Evolutionary conservation across 2,797 vertebrate species (phyloP), one percentile per base, ranked within the genome.

Genomic region (Smutsia temminckii): DNA sequence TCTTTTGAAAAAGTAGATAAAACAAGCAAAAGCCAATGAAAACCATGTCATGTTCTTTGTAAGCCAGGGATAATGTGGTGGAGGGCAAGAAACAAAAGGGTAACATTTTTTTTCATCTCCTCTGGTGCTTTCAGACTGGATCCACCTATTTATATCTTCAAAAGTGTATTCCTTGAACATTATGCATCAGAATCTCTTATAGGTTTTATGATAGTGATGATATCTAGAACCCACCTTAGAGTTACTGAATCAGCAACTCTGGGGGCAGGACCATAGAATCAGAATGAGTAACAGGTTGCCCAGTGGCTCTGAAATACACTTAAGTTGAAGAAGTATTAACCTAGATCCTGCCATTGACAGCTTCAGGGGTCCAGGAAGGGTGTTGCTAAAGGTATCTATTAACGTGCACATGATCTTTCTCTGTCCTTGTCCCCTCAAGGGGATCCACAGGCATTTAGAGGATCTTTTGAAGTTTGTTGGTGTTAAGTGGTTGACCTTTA

Each of bases 401-500:
- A 90, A 37, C 29, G 72, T 84, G 13, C 3, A 27, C 14, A 34
- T 18, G 57, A 8, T 23, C 11, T 78, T 64, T 77, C 57, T 77
- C 46, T 88, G 34, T 75, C 34, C 42, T 95, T 90, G 25, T n/a
- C 32, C 46, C 59, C 59, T 61, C 42, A 61, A 90, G 23, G 59
- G 49, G 55, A 93, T 6, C 5, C n/a, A 63, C 40, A 49, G 18
- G 27, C 16, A 80, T 49, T 42, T 81, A 51, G n/a, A 95, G 6
- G 14, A 32, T 91, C 69, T 83, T 95, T 92, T 95, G 59, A 92
- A 84, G 27, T 95, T 85, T 75, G 23, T 71, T 95, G 27, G 5
- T 91, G 49, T 90, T 94, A 96, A 93, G 46, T 92, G 40, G 32
- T 90, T 97, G 87, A 94, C 68, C 40, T 96, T 94, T 94, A 84